Evolutionary conservation across 2,113 vertebrate genomes (phyloP).

Genomic region (Cyanoramphus novaezelandiae): DNA sequence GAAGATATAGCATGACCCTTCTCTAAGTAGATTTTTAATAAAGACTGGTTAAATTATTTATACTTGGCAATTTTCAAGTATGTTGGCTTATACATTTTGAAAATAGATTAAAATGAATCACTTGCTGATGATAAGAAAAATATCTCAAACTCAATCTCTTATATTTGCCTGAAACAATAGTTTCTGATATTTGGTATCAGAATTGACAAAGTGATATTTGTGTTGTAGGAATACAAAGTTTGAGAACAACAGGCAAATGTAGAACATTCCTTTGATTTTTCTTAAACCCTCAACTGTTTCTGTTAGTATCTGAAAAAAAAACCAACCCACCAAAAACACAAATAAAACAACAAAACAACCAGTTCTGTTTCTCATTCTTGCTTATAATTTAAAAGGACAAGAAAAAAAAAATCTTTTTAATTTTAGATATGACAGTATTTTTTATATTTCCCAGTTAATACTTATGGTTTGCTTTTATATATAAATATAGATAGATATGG

Average conservation of each 20-base stretch:
- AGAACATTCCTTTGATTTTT: neutral
- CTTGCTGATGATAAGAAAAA: neutral
- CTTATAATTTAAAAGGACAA: neutral
- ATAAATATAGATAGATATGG: neutral
- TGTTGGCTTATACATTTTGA: neutral
- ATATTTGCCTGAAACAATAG: neutral
- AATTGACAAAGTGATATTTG: neutral
- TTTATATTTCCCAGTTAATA: neutral
- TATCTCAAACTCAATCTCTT: neutral
- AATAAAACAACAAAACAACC: neutral
- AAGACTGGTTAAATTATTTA: neutral
- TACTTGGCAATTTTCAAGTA: neutral
- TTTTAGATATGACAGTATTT: neutral
- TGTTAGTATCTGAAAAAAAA: neutral
- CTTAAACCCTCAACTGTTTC: neutral
- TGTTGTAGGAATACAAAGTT: neutral
- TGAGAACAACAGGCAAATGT: neutral
- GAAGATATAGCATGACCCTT: neutral
- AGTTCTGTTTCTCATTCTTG: neutral
- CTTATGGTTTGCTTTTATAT: accelerated
- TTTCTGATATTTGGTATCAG: neutral
- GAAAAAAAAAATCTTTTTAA: neutral
- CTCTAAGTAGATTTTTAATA: neutral
- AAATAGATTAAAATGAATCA: neutral
- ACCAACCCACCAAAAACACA: too few species aligned